Conservation (phyloP, 2,113 vertebrate genomes). For the Recurvirostra avosetta region DNA sequence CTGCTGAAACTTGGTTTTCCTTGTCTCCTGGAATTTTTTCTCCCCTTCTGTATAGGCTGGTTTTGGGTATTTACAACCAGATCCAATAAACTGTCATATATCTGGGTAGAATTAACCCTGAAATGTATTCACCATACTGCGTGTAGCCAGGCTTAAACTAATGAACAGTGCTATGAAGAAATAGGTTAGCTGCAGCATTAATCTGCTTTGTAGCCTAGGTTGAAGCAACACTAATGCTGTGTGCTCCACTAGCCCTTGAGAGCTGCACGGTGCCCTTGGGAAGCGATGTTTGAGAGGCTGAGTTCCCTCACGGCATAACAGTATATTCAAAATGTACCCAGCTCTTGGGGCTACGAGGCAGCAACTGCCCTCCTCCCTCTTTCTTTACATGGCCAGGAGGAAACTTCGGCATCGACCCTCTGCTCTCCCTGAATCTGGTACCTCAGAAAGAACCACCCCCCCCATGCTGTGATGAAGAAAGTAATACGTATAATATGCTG, state of each 20-base stretch:
- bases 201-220: neutral
- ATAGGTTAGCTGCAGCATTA: neutral
- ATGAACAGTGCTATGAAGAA: neutral
- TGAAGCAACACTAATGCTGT: neutral
- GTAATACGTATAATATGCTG: fast-evolving
- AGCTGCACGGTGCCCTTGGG: neutral
- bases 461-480: neutral
- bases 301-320: neutral
- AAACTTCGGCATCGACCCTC: neutral
- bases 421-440: neutral
- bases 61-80: neutral
- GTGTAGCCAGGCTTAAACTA: neutral
- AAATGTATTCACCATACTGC: neutral
- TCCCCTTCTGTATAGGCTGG: neutral
- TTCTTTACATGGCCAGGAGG: neutral
- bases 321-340: neutral
- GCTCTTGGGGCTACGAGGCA: neutral
- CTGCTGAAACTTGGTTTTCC: neutral
- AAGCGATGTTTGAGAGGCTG: neutral
- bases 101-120: neutral
- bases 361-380: neutral
- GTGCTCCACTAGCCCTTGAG: neutral
- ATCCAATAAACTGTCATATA: neutral
- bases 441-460: neutral
- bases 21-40: neutral